These are phyloP conservation scores for Ashinkailepas kermadecensis DNA, from an alignment of 2,888 invertebrate species.

Conservation along the genomic window DNA sequence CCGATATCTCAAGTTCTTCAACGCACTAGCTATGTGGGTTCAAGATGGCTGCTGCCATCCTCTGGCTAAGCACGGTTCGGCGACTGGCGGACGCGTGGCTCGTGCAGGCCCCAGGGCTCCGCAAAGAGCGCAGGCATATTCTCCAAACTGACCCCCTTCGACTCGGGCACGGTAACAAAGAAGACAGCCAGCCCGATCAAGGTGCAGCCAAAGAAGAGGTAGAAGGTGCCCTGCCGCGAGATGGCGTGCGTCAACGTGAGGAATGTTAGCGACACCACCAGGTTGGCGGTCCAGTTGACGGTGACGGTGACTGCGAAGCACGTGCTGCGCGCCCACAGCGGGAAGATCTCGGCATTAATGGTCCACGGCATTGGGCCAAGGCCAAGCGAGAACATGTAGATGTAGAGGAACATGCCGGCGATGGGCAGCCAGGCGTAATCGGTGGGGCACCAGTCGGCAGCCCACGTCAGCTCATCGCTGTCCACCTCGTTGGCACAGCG, in stretches of 20 bases:
- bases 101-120: neutral
- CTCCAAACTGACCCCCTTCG: slow-evolving; percentile 47
- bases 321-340: slow-evolving; percentile 48
- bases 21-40: too few species aligned
- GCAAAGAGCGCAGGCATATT: slow-evolving; percentile 40
- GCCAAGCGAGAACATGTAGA: slow-evolving; percentile 48
- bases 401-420: slow-evolving; percentile 43
- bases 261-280: too few species aligned
- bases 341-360: slow-evolving; percentile 50
- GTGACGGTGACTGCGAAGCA: slow-evolving; percentile 45
- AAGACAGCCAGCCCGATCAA: slow-evolving; percentile 43
- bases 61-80: too few species aligned
- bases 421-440: slow-evolving; percentile 43
- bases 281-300: slow-evolving; percentile 40
- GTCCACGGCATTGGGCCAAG: slow-evolving; percentile 52
- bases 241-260: slow-evolving; percentile 44
- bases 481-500: slow-evolving; percentile 26
- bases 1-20: too few species aligned
- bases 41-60: too few species aligned
- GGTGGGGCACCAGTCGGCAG: slow-evolving; percentile 25
- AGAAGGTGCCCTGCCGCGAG: slow-evolving; percentile 48
- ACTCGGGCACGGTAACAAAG: slow-evolving; percentile 40
- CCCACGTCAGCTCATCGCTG: slow-evolving; percentile 31
- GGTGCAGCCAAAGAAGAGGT: slow-evolving; percentile 47
- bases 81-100: neutral